phyloP scores from a whole-genome alignment of 2,888 invertebrate genomes.

The Ecdyonurus torrentis region DNA sequence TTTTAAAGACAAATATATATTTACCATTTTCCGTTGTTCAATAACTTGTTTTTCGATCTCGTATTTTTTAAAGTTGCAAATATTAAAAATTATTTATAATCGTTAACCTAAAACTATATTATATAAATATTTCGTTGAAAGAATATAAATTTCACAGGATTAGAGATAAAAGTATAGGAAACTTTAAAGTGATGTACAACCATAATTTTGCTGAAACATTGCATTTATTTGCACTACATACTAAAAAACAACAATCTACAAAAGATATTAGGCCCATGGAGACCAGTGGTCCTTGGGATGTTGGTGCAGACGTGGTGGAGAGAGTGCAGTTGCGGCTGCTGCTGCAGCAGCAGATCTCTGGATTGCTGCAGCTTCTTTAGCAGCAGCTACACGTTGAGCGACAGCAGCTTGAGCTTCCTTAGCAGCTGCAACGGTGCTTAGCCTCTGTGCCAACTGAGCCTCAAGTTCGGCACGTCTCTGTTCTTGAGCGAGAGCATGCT shows the following conservation, averaged over 20 bases:
- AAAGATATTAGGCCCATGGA: not conserved
- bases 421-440: not conserved
- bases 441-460: not conserved
- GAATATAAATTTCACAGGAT: too few relatives aligned
- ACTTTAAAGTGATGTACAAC: not conserved
- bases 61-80: too few relatives aligned
- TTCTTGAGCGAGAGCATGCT: not conserved
- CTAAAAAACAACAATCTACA: not conserved
- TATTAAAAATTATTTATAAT: too few relatives aligned
- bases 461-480: not conserved
- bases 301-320: not conserved
- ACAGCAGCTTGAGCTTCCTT: not conserved
- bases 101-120: too few relatives aligned
- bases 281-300: not conserved
- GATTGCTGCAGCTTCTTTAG: not conserved
- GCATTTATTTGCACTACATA: too few relatives aligned
- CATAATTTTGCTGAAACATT: too few relatives aligned
- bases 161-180: not conserved
- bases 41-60: too few relatives aligned
- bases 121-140: too few relatives aligned
- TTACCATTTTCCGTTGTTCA: too few relatives aligned
- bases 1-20: too few relatives aligned
- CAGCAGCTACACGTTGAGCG: not conserved
- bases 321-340: not conserved
- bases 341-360: not conserved